Percentiles rank a stretch among this genome's conserved stretches.
Evolutionary conservation across 2,888 invertebrate species (phyloP).

Genomic region (Acleris laterana): DNA sequence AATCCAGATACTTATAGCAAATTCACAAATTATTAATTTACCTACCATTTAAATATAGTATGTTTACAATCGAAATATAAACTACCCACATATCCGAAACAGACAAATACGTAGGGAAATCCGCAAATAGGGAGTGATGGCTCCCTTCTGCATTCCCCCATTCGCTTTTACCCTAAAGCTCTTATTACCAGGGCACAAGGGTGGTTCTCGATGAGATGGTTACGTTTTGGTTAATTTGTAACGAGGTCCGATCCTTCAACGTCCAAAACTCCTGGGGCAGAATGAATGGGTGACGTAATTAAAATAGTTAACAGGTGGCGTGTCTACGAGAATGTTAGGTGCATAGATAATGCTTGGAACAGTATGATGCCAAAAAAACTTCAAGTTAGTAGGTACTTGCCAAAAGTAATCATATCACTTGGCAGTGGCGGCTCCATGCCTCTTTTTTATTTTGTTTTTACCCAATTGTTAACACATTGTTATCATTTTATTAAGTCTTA

Average conservation of each 20-base stretch:
- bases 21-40: too few species aligned
- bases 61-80: too few species aligned
- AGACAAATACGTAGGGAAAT: conserved; percentile 24
- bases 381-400: background rate
- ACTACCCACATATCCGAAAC: conserved; percentile 12
- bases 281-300: conserved; percentile 75
- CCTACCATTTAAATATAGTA: too few species aligned
- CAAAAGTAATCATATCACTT: too few species aligned
- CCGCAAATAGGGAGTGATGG: conserved; percentile 27
- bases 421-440: too few species aligned
- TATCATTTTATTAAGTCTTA: too few species aligned
- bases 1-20: too few species aligned
- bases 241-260: conserved; percentile 66
- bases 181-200: conserved; percentile 15
- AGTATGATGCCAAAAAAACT: background rate
- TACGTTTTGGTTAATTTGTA: conserved; percentile 34
- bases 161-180: background rate
- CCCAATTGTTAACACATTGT: too few species aligned
- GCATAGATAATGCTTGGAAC: background rate
- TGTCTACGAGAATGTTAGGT: background rate
- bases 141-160: conserved; percentile 9
- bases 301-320: conserved; percentile 74
- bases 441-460: too few species aligned
- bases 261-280: conserved; percentile 66
- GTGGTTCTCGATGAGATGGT: background rate